phyloP scores from a whole-genome alignment of 2,113 vertebrate species.

The Zingel zingel region DNA sequence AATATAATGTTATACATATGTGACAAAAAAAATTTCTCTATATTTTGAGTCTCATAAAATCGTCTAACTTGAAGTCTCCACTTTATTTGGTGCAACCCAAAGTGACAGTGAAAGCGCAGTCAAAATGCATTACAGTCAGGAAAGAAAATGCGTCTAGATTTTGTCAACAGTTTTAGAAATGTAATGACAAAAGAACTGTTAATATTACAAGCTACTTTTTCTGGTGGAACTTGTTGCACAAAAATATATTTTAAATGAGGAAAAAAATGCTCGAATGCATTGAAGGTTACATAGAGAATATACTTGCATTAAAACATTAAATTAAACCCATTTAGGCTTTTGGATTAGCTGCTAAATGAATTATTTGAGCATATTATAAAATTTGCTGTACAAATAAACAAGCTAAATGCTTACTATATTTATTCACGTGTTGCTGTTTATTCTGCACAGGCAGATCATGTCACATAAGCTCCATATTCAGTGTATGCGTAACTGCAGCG shows the following conservation, averaged over 20 bases:
- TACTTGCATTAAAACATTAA: neutral
- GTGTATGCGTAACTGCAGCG: constrained; percentile 46
- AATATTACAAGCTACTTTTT: neutral
- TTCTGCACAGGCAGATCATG: neutral
- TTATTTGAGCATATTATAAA: neutral
- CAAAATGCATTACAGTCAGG: constrained; percentile 27
- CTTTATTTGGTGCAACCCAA: constrained; percentile 47
- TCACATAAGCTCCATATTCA: neutral
- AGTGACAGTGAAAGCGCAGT: constrained; percentile 58
- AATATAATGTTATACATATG: too few relatives aligned
- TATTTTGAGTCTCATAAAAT: neutral
- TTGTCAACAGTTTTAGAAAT: neutral
- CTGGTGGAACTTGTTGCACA: rapidly evolving
- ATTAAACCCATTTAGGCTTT: neutral
- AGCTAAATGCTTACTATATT: neutral
- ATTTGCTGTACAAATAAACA: neutral
- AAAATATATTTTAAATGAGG: neutral
- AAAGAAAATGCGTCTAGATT: neutral
- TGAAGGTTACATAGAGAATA: neutral
- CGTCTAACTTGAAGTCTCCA: rapidly evolving
- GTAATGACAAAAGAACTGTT: neutral
- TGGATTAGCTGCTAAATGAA: neutral
- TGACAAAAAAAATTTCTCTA: rapidly evolving
- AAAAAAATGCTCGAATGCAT: neutral
- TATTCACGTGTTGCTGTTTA: neutral